Evolutionary conservation across 1,140 invertebrate species (phyloP), one percentile per base, ranked within the genome.

Genomic region (Drosophila saltans): DNA sequence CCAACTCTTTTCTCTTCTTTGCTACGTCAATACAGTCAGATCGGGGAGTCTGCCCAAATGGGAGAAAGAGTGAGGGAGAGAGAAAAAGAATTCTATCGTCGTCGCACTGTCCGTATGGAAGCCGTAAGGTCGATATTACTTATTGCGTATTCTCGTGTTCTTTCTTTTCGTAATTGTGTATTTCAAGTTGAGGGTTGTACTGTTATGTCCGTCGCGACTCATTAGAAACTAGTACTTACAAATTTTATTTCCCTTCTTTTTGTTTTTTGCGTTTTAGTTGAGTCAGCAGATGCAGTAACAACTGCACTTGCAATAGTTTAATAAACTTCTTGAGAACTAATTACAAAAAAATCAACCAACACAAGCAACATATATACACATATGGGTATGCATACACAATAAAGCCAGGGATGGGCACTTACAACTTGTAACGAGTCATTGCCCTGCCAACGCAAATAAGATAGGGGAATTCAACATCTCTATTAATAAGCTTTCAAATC

Each of bases 101-200:
- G 11, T 58, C 33, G 56, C 28, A 36, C 33, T 33, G 26, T 36
- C 26, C 16, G 28, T 58, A 11, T 57, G 9, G 11, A 16, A 33
- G 55, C 9, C 55, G 62, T 60, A 77, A 86, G 80, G 83, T 86
- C 82, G 83, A 75, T 82, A 80, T 72, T 66, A 67, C 66, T 86
- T 86, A 86, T 86, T 86, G 82, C 82, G 82, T 86, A 86, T 81
- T 88, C 78, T 63, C 8, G 16, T 39, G 33, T 39, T 59, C 36
- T 39, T 59, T 24, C 7, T 52, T 7, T 26, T 16, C 21, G 21
- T 16, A 16, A 16, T 48, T 21, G 16, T 21, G 21, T 48, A 24
- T 24, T 48, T 21, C 16, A 48, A 48, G 45, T 48, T 48, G 21
- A 36, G 33, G 33, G 33, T 21, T 48, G 8, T 48, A 48, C 6